Evolutionary conservation across 1,140 invertebrate genomes (phyloP).

Genomic region (Colletes gigas): DNA sequence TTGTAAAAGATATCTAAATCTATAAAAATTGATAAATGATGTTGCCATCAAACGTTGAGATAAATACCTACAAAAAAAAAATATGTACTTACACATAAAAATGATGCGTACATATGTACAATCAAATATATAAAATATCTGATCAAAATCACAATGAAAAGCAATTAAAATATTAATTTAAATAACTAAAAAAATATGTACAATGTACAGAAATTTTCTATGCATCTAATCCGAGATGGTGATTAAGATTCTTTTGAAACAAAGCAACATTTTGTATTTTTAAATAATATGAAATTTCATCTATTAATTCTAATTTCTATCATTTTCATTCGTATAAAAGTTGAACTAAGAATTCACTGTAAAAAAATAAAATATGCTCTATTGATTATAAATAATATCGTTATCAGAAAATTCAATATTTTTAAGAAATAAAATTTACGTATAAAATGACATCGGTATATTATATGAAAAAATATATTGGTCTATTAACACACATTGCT

Average conservation of each 20-base stretch:
- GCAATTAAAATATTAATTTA: background rate
- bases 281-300: background rate
- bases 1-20: constrained; percentile 19
- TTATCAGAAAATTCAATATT: too few relatives aligned
- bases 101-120: constrained; percentile 11
- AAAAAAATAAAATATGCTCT: background rate
- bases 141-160: background rate
- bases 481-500: background rate
- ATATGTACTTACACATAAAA: background rate
- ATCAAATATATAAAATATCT: background rate
- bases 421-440: background rate
- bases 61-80: constrained; percentile 8
- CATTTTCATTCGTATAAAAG: too few relatives aligned
- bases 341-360: too few relatives aligned
- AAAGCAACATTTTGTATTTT: background rate
- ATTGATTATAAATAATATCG: too few relatives aligned
- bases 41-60: background rate
- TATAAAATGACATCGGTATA: background rate
- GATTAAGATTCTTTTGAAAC: background rate
- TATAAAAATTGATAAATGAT: constrained; percentile 4
- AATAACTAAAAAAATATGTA: background rate
- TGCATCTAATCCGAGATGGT: background rate
- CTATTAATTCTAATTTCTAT: constrained; percentile 12
- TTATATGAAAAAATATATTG: background rate
- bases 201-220: constrained; percentile 3